Conservation (phyloP, 2,113 vertebrate genomes). For the Ptychochromis oligacanthus region DNA sequence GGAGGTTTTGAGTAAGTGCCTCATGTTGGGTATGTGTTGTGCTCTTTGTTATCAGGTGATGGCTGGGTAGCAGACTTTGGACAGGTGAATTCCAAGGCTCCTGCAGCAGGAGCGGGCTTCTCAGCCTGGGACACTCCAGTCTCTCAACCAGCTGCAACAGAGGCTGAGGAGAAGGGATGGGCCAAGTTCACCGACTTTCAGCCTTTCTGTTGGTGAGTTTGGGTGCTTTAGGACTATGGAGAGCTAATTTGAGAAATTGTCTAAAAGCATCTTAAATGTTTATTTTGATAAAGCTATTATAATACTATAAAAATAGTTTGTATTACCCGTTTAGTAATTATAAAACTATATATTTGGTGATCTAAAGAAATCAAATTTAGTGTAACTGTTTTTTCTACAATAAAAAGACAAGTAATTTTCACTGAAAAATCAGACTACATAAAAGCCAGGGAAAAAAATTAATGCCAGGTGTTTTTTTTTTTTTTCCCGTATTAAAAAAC, state of each 20-base stretch:
- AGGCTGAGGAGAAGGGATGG: slow-evolving; percentile 90
- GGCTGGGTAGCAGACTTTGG: slow-evolving; percentile 86
- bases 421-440: fast-evolving
- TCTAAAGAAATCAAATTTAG: no score
- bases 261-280: no score
- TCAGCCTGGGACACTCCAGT: slow-evolving; percentile 82
- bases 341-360: not conserved
- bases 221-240: not conserved
- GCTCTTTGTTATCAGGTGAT: slow-evolving; percentile 66
- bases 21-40: slow-evolving; percentile 17
- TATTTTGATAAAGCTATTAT: no score
- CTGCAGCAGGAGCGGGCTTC: slow-evolving; percentile 64
- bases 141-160: slow-evolving; percentile 57
- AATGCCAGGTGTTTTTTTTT: not conserved
- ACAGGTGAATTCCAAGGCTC: slow-evolving; percentile 79
- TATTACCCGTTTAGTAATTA: no score
- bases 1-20: not conserved
- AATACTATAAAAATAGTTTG: no score
- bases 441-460: not conserved
- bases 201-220: slow-evolving; percentile 92
- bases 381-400: not conserved
- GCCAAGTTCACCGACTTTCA: slow-evolving; percentile 93
- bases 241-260: not conserved
- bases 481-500: not conserved
- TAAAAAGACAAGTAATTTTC: not conserved